Conservation (phyloP, 2,888 invertebrate genomes). For the Philopedon plagiatum region DNA sequence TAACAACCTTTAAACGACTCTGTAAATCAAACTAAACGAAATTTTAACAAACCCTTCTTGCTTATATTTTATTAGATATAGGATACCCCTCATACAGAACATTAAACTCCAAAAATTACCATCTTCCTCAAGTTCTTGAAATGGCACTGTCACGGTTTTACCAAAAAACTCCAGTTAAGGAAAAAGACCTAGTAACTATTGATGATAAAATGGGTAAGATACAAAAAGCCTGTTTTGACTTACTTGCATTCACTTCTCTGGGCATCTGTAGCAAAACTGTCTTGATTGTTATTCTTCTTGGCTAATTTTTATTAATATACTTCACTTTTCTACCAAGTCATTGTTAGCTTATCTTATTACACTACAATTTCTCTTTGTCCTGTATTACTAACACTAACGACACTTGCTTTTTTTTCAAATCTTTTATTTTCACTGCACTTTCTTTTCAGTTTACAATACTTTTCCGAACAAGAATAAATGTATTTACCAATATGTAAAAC, state of each 20-base stretch:
- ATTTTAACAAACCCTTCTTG: too few relatives aligned
- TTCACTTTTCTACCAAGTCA: too few relatives aligned
- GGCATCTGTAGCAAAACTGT: not conserved
- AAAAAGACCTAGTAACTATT: slow-evolving; percentile 26
- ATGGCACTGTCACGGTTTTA: slow-evolving; percentile 35
- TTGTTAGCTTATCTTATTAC: too few relatives aligned
- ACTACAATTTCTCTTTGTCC: too few relatives aligned
- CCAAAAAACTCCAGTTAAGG: slow-evolving; percentile 23
- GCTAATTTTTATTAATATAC: too few relatives aligned
- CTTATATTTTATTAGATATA: slow-evolving; percentile 35
- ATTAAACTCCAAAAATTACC: slow-evolving; percentile 8
- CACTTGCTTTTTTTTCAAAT: too few relatives aligned
- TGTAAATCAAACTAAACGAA: too few relatives aligned
- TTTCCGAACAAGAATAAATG: not conserved
- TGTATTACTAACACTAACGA: too few relatives aligned
- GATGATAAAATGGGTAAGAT: slow-evolving; percentile 48
- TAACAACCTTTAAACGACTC: too few relatives aligned
- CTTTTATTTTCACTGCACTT: too few relatives aligned
- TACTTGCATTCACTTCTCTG: not conserved
- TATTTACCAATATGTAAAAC: not conserved
- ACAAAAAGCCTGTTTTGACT: not conserved
- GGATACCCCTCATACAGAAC: slow-evolving; percentile 16
- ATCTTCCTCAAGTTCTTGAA: slow-evolving; percentile 39
- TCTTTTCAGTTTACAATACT: too few relatives aligned
- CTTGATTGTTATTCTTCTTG: not conserved